phyloP scores from a whole-genome alignment of 2,113 vertebrate species.

The Takifugu flavidus region DNA sequence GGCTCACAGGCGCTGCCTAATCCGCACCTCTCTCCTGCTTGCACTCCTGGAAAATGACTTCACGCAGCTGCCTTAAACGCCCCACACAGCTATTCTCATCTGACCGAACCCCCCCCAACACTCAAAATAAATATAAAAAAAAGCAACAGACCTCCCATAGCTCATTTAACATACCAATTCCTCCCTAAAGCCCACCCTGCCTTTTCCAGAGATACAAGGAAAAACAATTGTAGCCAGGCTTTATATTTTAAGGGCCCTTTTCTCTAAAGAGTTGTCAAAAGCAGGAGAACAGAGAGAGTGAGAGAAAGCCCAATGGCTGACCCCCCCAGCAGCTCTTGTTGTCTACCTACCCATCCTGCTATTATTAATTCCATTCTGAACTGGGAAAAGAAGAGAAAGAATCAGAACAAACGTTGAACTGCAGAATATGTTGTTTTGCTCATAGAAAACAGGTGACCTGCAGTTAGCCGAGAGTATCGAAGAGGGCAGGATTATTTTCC shows the following conservation, averaged over 20 bases:
- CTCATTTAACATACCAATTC: constrained; percentile 77
- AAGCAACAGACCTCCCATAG: constrained; percentile 68
- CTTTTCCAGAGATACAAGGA: constrained; percentile 53
- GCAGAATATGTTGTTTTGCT: neutral
- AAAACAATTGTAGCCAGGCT: constrained; percentile 64
- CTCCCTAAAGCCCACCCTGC: constrained; percentile 51
- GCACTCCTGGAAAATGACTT: constrained; percentile 76
- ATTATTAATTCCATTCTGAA: no score
- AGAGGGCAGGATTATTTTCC: neutral
- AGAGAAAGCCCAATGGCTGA: no score
- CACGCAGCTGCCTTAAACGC: constrained; percentile 75
- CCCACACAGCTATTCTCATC: constrained; percentile 72
- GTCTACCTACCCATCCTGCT: no score
- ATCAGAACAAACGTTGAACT: neutral
- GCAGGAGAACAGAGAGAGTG: constrained; percentile 25
- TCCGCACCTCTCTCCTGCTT: constrained; percentile 74
- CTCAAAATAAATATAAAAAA: constrained; percentile 40
- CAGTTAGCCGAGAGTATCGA: no score
- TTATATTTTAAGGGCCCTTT: constrained; percentile 67
- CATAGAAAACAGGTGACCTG: no score
- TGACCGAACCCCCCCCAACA: constrained; percentile 56
- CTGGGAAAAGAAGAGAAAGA: neutral
- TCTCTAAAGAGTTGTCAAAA: constrained; percentile 61
- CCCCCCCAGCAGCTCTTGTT: no score
- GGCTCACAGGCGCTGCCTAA: constrained; percentile 78